A percentile compares a stretch with the other conserved stretches of the same genome.
phyloP scores from a whole-genome alignment of 2,797 vertebrate species.

The Onychomys arenicola region DNA sequence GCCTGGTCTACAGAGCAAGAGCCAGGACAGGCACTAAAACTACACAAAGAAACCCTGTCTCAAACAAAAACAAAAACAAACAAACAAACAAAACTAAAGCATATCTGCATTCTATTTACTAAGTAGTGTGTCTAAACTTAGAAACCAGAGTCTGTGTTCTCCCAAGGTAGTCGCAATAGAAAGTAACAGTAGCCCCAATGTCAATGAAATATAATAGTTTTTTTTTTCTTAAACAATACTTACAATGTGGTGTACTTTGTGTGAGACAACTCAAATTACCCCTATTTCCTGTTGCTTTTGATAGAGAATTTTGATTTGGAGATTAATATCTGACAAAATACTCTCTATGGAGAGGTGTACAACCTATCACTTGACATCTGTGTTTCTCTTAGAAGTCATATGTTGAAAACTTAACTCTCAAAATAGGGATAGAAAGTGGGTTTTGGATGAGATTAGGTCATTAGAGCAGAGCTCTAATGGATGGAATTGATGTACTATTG shows the following conservation, averaged over 20 bases:
- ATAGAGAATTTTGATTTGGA: background rate
- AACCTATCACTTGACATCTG: background rate
- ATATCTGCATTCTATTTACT: background rate
- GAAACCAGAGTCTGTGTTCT: background rate
- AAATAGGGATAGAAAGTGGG: background rate
- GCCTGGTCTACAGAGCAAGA: too few relatives aligned
- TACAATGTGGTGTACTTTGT: background rate
- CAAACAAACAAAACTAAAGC: too few relatives aligned
- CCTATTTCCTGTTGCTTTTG: background rate
- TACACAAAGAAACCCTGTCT: too few relatives aligned
- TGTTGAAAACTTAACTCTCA: background rate
- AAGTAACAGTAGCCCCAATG: background rate
- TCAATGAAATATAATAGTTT: background rate
- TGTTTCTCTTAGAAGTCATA: background rate
- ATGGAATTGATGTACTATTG: background rate
- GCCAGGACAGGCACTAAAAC: too few relatives aligned
- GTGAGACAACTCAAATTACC: background rate
- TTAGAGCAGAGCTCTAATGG: background rate
- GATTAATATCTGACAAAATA: background rate
- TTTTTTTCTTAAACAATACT: slow-evolving; percentile 40
- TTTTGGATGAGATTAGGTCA: background rate
- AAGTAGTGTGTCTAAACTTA: background rate
- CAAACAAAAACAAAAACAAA: too few relatives aligned
- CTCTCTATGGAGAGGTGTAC: background rate
- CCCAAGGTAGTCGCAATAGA: background rate